These are phyloP conservation scores for Mesoclemmys tuberculata DNA, from an alignment of 2,113 vertebrate species.

Conservation along the genomic window DNA sequence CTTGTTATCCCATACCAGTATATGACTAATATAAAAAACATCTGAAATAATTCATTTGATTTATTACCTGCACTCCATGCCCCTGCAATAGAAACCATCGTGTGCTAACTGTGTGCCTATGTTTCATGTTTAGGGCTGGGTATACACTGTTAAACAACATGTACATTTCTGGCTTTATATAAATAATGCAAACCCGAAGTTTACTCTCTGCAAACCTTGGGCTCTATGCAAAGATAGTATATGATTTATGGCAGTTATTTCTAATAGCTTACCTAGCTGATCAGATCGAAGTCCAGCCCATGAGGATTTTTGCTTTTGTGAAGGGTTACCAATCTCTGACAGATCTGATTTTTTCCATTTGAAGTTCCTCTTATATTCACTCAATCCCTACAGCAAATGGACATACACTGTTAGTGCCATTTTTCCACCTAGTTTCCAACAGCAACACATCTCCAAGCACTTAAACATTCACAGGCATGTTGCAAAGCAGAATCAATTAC, in stretches of 20 bases:
- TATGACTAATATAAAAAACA: neutral
- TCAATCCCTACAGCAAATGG: constrained; percentile 80
- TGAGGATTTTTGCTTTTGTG: constrained; percentile 60
- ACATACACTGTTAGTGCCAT: neutral
- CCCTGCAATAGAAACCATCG: rapidly evolving
- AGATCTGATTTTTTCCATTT: constrained; percentile 71
- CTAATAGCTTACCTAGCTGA: constrained; percentile 80
- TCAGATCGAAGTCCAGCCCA: constrained; percentile 88
- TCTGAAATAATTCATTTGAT: rapidly evolving
- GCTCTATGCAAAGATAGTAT: neutral
- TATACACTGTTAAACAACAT: rapidly evolving
- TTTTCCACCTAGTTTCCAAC: neutral
- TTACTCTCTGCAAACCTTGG: neutral
- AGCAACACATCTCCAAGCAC: rapidly evolving
- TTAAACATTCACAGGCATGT: neutral
- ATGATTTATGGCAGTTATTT: neutral
- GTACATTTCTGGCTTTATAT: neutral
- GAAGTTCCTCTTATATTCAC: constrained; percentile 86
- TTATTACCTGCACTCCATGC: neutral
- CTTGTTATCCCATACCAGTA: neutral
- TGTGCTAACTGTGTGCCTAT: neutral
- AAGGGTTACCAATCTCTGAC: constrained; percentile 60
- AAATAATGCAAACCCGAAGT: neutral
- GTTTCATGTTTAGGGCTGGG: neutral
- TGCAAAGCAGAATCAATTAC: neutral